Percentiles rank a stretch among this genome's conserved stretches.
These are phyloP conservation scores for Smutsia temminckii DNA, from an alignment of 2,797 vertebrate genomes.

Conservation along the genomic window DNA sequence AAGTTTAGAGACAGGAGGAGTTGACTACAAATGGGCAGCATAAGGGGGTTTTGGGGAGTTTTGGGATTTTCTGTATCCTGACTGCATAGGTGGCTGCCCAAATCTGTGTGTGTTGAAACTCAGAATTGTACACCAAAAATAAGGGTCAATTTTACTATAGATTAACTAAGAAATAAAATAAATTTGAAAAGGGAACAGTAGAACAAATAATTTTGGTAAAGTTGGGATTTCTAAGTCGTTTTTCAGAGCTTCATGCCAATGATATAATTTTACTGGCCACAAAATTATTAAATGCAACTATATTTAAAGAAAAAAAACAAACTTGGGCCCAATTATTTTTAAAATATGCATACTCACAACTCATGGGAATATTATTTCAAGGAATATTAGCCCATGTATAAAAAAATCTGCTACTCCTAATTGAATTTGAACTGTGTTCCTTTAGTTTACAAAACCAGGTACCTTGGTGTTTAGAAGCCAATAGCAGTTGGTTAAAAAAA, in stretches of 20 bases:
- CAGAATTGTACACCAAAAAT: not conserved
- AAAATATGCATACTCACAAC: conserved; percentile 39
- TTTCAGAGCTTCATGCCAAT: conserved; percentile 38
- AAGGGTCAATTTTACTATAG: conserved; percentile 25
- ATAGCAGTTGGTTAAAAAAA: conserved; percentile 37
- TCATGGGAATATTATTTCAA: conserved; percentile 27
- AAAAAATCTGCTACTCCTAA: conserved; percentile 37
- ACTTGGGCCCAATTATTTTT: conserved; percentile 13
- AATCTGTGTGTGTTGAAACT: conserved; percentile 8
- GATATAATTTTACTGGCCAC: conserved; percentile 20
- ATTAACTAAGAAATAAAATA: conserved; percentile 6
- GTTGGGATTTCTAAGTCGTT: conserved; percentile 63
- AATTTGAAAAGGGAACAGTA: conserved; percentile 21
- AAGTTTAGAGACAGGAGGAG: not conserved
- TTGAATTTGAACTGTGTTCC: conserved; percentile 33
- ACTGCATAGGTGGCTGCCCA: not conserved
- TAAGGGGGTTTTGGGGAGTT: not conserved
- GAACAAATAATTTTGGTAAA: conserved; percentile 54
- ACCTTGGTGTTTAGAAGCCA: conserved; percentile 26
- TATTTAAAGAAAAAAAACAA: conserved; percentile 36
- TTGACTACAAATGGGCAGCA: not conserved
- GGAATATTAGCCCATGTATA: not conserved
- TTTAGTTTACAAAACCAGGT: conserved; percentile 51
- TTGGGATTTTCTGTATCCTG: conserved; percentile 26
- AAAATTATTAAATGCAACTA: conserved; percentile 13